Conservation (phyloP, 2,113 vertebrate genomes). For the Microcebus murinus region DNA sequence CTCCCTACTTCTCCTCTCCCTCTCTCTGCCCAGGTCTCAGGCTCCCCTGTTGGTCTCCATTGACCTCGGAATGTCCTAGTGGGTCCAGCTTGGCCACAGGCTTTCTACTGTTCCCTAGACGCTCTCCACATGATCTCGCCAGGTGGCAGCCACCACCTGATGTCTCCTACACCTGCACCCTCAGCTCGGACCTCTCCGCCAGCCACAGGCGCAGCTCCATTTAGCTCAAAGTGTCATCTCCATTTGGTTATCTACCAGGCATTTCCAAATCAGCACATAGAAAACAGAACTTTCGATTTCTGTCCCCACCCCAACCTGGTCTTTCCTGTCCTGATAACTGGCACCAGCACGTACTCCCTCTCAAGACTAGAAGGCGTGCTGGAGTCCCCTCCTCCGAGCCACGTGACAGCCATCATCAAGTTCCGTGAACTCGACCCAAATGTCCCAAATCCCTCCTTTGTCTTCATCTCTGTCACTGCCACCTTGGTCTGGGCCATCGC, state of each 20-base stretch:
- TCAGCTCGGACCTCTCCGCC: background rate
- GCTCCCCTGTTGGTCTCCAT: background rate
- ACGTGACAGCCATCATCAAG: background rate
- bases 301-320: conserved; percentile 28
- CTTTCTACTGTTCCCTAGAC: background rate
- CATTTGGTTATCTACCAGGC: background rate
- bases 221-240: background rate
- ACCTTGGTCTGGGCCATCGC: too few species aligned
- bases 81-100: background rate
- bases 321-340: background rate
- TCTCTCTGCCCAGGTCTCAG: background rate
- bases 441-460: background rate
- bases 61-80: fast-evolving
- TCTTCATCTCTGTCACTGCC: background rate
- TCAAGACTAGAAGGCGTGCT: background rate
- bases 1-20: background rate
- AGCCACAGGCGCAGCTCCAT: background rate
- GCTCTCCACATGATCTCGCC: background rate
- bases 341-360: background rate
- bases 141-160: background rate
- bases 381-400: background rate
- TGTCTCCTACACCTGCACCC: background rate
- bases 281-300: conserved; percentile 44
- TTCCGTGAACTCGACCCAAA: background rate
- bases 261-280: background rate